These are phyloP conservation scores for Drosophila affinis DNA, from an alignment of 2,888 invertebrate genomes.

Conservation along the genomic window DNA sequence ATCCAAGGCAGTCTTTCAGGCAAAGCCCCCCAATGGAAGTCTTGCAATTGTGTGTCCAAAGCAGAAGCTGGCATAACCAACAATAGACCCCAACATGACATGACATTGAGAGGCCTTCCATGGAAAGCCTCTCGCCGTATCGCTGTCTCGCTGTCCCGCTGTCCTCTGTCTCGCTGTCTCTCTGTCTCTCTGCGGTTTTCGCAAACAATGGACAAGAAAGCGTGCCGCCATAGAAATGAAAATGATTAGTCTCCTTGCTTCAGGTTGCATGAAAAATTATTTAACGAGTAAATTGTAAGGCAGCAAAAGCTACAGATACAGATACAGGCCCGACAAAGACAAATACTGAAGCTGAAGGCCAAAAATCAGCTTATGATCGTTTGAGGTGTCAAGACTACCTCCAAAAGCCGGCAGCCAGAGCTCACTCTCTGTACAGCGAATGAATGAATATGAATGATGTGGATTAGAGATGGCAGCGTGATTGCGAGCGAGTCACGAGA, in stretches of 20 bases:
- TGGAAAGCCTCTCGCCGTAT: conserved; percentile 35
- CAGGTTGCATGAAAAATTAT: conserved; percentile 56
- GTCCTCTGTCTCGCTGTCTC: no score
- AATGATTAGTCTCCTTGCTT: conserved; percentile 48
- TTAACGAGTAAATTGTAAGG: conserved; percentile 48
- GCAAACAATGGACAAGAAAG: conserved; percentile 46
- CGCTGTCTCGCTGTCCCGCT: conserved; percentile 20
- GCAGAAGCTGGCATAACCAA: conserved; percentile 29
- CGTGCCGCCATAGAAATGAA: conserved; percentile 44
- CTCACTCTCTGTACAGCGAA: conserved; percentile 27
- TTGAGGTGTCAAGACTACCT: conserved; percentile 62
- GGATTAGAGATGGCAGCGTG: conserved; percentile 44
- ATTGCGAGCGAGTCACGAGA: background rate
- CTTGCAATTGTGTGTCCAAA: background rate
- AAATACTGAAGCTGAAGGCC: conserved; percentile 59
- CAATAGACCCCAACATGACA: conserved; percentile 18
- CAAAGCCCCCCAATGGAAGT: background rate
- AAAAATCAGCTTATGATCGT: conserved; percentile 73
- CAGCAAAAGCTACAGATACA: background rate
- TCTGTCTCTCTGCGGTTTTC: no score
- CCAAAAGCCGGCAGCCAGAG: conserved; percentile 32
- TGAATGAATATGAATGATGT: conserved; percentile 34
- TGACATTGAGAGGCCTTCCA: background rate
- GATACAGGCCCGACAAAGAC: conserved; percentile 45
- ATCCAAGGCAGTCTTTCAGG: background rate